Percentiles rank a stretch among this genome's conserved stretches.
Conservation (phyloP, 1,140 invertebrate genomes). For the Polypedilum vanderplanki region DNA sequence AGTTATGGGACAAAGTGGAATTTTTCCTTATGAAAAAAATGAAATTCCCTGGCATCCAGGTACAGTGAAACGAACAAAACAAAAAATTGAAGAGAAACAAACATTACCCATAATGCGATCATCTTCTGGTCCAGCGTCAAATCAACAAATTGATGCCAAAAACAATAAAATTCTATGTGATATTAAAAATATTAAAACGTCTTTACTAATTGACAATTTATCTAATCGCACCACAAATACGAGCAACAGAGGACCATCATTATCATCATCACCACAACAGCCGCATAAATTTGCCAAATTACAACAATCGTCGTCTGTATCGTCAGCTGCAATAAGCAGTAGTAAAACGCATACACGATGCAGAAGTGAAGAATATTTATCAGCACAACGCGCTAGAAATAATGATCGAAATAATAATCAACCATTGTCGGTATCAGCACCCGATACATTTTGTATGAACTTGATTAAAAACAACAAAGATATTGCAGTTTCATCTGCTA, state of each 20-base stretch:
- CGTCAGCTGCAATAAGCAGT: neutral
- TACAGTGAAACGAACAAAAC: slow-evolving; percentile 63
- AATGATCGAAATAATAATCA: neutral
- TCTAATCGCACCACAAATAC: slow-evolving; percentile 15
- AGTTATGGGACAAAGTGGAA: slow-evolving; percentile 44
- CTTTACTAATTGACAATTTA: slow-evolving; percentile 29
- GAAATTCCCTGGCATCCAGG: slow-evolving; percentile 58
- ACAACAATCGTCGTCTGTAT: slow-evolving; percentile 31
- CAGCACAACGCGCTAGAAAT: neutral
- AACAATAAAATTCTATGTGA: slow-evolving; percentile 34
- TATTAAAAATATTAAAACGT: slow-evolving; percentile 32
- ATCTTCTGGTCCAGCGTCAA: slow-evolving; percentile 34
- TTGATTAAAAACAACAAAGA: neutral
- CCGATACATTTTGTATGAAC: slow-evolving; percentile 31
- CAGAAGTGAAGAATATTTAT: neutral
- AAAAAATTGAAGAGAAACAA: slow-evolving; percentile 59
- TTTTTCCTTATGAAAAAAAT: slow-evolving; percentile 54
- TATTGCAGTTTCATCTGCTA: slow-evolving; percentile 15
- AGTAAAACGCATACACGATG: neutral
- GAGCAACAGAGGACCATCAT: slow-evolving; percentile 25
- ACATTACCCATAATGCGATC: slow-evolving; percentile 43
- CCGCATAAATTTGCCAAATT: slow-evolving; percentile 33
- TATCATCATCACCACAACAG: neutral
- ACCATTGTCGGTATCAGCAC: slow-evolving; percentile 33
- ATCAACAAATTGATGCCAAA: slow-evolving; percentile 38